Evolutionary conservation across 2,888 invertebrate species (phyloP).

Genomic region (Sarcophaga rosellei): DNA sequence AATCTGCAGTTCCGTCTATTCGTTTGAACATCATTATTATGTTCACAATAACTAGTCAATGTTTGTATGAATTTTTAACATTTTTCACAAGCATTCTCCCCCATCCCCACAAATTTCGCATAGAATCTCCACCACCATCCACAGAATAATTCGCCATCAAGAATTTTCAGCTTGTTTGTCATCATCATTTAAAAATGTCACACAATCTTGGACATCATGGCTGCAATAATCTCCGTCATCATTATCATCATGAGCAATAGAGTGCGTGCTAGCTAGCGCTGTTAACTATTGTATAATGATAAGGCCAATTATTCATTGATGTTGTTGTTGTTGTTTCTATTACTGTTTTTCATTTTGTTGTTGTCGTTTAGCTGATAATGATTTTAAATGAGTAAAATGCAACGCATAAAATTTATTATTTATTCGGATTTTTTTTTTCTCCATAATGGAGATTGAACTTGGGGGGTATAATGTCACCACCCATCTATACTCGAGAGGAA

Average conservation of each 20-base stretch:
- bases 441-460: too few relatives aligned
- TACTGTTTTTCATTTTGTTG: too few relatives aligned
- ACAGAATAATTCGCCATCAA: too few relatives aligned
- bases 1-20: neutral
- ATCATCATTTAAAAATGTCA: conserved; percentile 26
- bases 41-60: neutral
- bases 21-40: conserved; percentile 11
- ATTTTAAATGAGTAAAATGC: conserved; percentile 19
- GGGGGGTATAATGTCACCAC: too few relatives aligned
- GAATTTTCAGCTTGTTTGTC: conserved; percentile 15
- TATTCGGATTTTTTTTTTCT: neutral
- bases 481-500: too few relatives aligned
- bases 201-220: neutral
- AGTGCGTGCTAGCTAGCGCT: neutral
- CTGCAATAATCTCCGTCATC: neutral
- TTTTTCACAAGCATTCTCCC: too few relatives aligned
- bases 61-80: neutral
- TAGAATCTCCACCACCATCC: neutral
- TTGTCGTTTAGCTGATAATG: conserved; percentile 18
- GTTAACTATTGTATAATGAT: conserved; percentile 11
- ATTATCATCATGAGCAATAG: conserved; percentile 19
- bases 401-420: conserved; percentile 21
- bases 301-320: neutral
- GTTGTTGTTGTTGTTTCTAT: too few relatives aligned
- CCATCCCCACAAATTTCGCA: neutral